These are phyloP conservation scores for Protonibea diacanthus DNA, from an alignment of 2,797 vertebrate species.

Conservation along the genomic window DNA sequence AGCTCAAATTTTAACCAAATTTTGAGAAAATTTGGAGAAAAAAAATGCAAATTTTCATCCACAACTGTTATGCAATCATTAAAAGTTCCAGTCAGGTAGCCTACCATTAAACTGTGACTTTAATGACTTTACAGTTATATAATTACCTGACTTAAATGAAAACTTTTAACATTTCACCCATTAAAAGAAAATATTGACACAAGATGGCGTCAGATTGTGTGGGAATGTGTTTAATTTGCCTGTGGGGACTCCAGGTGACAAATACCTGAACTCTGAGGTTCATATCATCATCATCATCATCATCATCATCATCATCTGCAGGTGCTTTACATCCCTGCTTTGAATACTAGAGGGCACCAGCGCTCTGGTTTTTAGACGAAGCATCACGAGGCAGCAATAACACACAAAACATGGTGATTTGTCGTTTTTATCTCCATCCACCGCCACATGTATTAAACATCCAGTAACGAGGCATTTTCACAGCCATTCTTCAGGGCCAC, in stretches of 20 bases:
- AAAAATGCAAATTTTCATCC: too few species aligned
- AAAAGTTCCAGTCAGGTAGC: too few species aligned
- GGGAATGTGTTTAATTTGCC: background rate
- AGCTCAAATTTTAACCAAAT: too few species aligned
- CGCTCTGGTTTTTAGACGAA: slow-evolving; percentile 9
- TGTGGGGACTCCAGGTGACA: background rate
- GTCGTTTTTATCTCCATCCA: background rate
- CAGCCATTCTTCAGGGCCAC: background rate
- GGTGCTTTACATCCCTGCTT: background rate
- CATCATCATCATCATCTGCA: background rate
- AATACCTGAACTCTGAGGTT: background rate
- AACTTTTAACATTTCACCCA: background rate
- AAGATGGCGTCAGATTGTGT: background rate
- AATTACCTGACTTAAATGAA: too few species aligned
- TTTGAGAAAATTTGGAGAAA: too few species aligned
- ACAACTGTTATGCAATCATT: too few species aligned
- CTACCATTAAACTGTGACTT: too few species aligned
- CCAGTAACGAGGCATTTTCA: slow-evolving; percentile 5
- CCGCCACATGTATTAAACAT: background rate
- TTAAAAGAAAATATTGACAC: background rate
- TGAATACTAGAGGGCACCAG: slow-evolving; percentile 65
- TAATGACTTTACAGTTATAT: too few species aligned
- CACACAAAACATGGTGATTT: background rate
- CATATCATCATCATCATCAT: too few species aligned
- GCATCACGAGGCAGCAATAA: background rate